These are phyloP conservation scores for Acestrorhynchus altus DNA, from an alignment of 2,797 vertebrate species.

Conservation along the genomic window DNA sequence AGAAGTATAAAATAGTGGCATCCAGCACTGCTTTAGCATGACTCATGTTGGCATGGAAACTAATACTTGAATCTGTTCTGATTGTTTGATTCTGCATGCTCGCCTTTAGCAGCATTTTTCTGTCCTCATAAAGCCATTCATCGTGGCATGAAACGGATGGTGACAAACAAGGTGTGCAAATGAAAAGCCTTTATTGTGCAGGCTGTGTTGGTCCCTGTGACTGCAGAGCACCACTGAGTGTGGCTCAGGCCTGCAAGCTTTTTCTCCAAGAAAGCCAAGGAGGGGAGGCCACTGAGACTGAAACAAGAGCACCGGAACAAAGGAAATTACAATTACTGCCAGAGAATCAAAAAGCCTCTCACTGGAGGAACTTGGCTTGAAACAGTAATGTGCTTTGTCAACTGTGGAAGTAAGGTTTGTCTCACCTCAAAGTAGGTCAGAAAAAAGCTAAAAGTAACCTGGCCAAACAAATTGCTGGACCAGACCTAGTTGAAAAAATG, in stretches of 20 bases:
- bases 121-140: slow-evolving; percentile 7
- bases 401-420: slow-evolving; percentile 10
- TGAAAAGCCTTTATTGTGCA: neutral
- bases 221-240: slow-evolving; percentile 3
- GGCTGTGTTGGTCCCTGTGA: neutral
- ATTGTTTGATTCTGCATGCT: slow-evolving; percentile 50
- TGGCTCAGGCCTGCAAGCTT: slow-evolving; percentile 15
- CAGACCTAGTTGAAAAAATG: neutral
- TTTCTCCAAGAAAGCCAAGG: slow-evolving; percentile 22
- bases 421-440: slow-evolving; percentile 18
- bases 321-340: slow-evolving; percentile 35
- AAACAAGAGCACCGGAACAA: slow-evolving; percentile 38
- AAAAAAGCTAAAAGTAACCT: neutral
- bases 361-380: neutral
- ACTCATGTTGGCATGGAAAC: slow-evolving; percentile 60
- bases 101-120: neutral
- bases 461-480: neutral
- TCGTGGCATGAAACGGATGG: slow-evolving; percentile 6
- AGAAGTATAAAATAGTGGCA: slow-evolving; percentile 46
- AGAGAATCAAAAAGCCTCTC: slow-evolving; percentile 33
- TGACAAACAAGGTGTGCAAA: slow-evolving; percentile 39
- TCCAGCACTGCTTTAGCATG: slow-evolving; percentile 60
- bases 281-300: slow-evolving; percentile 22
- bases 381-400: slow-evolving; percentile 24
- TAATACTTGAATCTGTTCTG: slow-evolving; percentile 40